Evolutionary conservation across 64 coral and sea anemone genomes (phyloP), one percentile per base, ranked within the genome.

Genomic region (Stylophora pistillata): DNA sequence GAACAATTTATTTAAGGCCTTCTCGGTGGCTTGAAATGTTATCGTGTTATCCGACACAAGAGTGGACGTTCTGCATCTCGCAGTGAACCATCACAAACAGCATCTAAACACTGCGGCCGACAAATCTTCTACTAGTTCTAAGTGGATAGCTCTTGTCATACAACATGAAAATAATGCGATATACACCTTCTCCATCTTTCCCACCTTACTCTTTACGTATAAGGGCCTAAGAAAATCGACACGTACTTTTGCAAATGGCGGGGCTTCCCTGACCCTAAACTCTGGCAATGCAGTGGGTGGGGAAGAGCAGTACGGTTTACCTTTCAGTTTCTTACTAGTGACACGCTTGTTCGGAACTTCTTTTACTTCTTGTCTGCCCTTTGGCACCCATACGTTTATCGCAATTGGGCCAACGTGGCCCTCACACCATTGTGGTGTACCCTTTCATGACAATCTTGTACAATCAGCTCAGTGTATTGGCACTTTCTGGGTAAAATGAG

Each of bases 101-200:
- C 55, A 15, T 28, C 54, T 77, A 53, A 92, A 92, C 53, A 74
- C 66, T 79, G 29, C 18, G n/a, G 79, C 58, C 1, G 23, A 37
- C 47, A 91, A 34, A 58, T 84, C n/a, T n/a, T n/a, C 75, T 55
- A 83, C 79, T 17, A 84, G 29, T 32, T 91, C 89, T 74, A 91
- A 79, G 61, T 91, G 79, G 16, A 83, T 21, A 25, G 89, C 89
- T 60, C 78, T 73, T 31, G 89, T 91, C 47, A 91, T 78, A 29
- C 89, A 91, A 32, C 89, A 91, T 11, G 89, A 72, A 91, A 81
- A 91, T 52, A 78, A n/a, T n/a, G n/a, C n/a, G n/a, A n/a, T n/a
- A n/a, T n/a, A n/a, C n/a, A n/a, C n/a, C n/a, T n/a, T n/a, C n/a
- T n/a, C n/a, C n/a, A n/a, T n/a, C n/a, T n/a, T n/a, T n/a, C n/a